Evolutionary conservation across 2,113 vertebrate species (phyloP).

Genomic region (Deroptyus accipitrinus): DNA sequence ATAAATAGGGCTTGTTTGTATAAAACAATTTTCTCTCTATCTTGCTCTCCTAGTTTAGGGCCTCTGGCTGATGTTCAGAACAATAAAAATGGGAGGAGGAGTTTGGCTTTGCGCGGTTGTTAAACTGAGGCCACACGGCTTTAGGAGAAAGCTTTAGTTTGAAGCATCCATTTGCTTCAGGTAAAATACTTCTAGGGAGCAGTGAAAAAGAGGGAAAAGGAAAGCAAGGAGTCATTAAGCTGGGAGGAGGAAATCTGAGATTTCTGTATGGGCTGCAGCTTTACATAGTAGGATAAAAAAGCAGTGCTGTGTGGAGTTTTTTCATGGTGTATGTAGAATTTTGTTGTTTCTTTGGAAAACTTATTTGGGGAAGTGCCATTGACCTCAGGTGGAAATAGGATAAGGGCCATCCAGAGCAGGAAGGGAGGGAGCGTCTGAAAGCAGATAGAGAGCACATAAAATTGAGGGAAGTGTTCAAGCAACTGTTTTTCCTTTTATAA

Average conservation of each 20-base stretch:
- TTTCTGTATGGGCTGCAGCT: background rate
- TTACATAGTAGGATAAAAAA: background rate
- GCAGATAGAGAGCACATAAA: constrained; percentile 60
- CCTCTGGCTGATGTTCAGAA: constrained; percentile 26
- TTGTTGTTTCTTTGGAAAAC: constrained; percentile 46
- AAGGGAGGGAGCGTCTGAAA: constrained; percentile 61
- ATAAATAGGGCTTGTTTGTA: constrained; percentile 54
- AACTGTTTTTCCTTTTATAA: constrained; percentile 55
- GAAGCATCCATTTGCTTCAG: background rate
- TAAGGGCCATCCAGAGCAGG: constrained; percentile 61
- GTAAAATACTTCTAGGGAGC: constrained; percentile 13
- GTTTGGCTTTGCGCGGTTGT: constrained; percentile 10
- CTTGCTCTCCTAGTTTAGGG: constrained; percentile 37
- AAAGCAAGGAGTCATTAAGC: background rate
- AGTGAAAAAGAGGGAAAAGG: background rate
- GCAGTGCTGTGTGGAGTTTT: background rate
- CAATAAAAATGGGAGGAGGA: constrained; percentile 50
- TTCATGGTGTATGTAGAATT: background rate
- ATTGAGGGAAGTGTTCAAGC: constrained; percentile 56
- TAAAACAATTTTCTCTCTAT: constrained; percentile 47
- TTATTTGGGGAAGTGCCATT: constrained; percentile 63
- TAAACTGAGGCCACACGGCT: constrained; percentile 29
- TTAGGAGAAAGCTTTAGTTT: background rate
- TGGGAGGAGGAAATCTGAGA: constrained; percentile 18
- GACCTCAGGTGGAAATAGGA: constrained; percentile 66